phyloP scores from a whole-genome alignment of 1,140 invertebrate genomes.

The Cydia splendana region DNA sequence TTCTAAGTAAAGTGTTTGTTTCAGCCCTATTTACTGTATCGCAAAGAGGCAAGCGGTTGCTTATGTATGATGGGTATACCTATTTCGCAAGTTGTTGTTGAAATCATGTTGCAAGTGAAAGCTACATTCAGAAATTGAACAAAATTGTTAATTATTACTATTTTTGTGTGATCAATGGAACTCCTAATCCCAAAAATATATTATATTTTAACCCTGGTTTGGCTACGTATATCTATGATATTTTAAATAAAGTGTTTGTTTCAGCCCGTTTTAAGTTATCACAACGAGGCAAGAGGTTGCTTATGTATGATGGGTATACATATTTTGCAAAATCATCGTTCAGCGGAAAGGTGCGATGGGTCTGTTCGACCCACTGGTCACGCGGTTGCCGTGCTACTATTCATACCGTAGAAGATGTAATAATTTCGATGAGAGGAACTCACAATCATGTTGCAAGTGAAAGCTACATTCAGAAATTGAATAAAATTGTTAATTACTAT shows the following conservation, averaged over 20 bases:
- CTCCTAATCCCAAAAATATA: too few relatives aligned
- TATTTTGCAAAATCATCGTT: background rate
- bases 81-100: constrained; percentile 43
- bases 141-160: too few relatives aligned
- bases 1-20: background rate
- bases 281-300: background rate
- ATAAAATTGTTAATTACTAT: background rate
- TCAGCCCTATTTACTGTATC: constrained; percentile 36
- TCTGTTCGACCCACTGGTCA: constrained; percentile 58
- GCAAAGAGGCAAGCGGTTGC: constrained; percentile 39
- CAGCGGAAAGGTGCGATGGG: constrained; percentile 46
- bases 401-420: constrained; percentile 46
- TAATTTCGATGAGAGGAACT: constrained; percentile 38
- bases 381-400: constrained; percentile 52
- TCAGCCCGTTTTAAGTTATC: background rate
- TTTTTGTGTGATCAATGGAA: too few relatives aligned
- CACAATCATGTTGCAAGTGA: constrained; percentile 43
- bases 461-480: constrained; percentile 25
- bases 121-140: too few relatives aligned
- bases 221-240: background rate
- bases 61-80: constrained; percentile 38
- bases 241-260: constrained; percentile 14
- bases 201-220: too few relatives aligned
- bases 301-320: background rate
- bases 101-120: too few relatives aligned